A percentile compares a stretch with the other conserved stretches of the same genome.
Evolutionary conservation across 2,113 vertebrate genomes (phyloP).

Genomic region (Python bivittatus): DNA sequence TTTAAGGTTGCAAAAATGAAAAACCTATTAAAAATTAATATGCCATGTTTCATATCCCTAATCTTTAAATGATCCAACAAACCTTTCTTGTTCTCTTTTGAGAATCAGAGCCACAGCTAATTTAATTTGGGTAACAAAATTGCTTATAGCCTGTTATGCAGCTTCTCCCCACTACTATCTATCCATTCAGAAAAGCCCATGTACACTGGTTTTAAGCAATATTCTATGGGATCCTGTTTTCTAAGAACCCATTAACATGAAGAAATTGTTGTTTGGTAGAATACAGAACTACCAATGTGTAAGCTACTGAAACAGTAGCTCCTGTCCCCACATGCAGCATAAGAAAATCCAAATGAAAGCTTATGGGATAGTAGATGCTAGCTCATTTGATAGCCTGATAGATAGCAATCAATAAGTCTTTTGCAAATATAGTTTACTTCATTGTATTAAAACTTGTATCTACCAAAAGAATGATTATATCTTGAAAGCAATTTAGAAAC

Average conservation of each 20-base stretch:
- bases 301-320: neutral
- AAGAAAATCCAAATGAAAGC: neutral
- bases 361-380: neutral
- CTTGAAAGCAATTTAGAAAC: slow-evolving; percentile 4
- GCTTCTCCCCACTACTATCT: neutral
- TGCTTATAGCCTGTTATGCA: neutral
- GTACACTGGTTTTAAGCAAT: neutral
- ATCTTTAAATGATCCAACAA: neutral
- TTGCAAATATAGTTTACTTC: neutral
- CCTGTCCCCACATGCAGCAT: neutral
- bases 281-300: neutral
- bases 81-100: neutral
- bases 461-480: neutral
- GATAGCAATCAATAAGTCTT: neutral
- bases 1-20: neutral
- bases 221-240: neutral
- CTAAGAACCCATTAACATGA: neutral
- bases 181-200: neutral
- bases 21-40: neutral
- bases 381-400: neutral
- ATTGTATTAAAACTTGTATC: neutral
- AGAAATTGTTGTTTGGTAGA: neutral
- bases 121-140: neutral
- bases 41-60: neutral
- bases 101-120: neutral